These are phyloP conservation scores for Bellardia pandia DNA, from an alignment of 2,888 invertebrate species.

Conservation along the genomic window DNA sequence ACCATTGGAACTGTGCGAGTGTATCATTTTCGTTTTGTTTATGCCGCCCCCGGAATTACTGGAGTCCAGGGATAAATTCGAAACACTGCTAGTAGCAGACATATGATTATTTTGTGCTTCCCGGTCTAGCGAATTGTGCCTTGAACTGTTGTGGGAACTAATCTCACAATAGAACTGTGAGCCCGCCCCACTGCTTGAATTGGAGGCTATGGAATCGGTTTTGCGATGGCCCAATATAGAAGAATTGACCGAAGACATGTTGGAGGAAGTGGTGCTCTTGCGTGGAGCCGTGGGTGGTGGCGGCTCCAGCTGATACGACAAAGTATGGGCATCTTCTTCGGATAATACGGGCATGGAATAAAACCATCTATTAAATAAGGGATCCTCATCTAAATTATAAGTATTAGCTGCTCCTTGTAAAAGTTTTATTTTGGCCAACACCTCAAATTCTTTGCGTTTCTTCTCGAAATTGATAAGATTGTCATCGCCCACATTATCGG, in stretches of 20 bases:
- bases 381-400: slow-evolving; percentile 94
- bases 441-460: slow-evolving; percentile 98
- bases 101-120: slow-evolving; percentile 88
- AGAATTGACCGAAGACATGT: slow-evolving; percentile 76
- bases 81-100: slow-evolving; percentile 84
- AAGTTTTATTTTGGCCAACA: slow-evolving; percentile 97
- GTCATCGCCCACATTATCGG: slow-evolving; percentile 91
- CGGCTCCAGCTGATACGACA: slow-evolving; percentile 95
- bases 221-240: slow-evolving; percentile 89
- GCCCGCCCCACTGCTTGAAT: slow-evolving; percentile 93
- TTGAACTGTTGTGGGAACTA: slow-evolving; percentile 85
- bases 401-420: slow-evolving; percentile 98
- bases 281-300: slow-evolving; percentile 84
- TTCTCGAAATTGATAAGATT: slow-evolving; percentile 98
- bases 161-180: slow-evolving; percentile 95
- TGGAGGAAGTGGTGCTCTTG: slow-evolving; percentile 74
- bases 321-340: slow-evolving; percentile 95
- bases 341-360: slow-evolving; percentile 95
- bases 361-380: slow-evolving; percentile 97
- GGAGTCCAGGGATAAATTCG: slow-evolving; percentile 91
- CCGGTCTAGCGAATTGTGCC: slow-evolving; percentile 92
- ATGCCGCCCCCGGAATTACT: slow-evolving; percentile 88
- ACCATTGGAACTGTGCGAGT: slow-evolving; percentile 82
- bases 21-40: slow-evolving; percentile 81
- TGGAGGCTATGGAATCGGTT: slow-evolving; percentile 95